These are phyloP conservation scores for Myripristis murdjan DNA, from an alignment of 2,797 vertebrate species.

Conservation along the genomic window DNA sequence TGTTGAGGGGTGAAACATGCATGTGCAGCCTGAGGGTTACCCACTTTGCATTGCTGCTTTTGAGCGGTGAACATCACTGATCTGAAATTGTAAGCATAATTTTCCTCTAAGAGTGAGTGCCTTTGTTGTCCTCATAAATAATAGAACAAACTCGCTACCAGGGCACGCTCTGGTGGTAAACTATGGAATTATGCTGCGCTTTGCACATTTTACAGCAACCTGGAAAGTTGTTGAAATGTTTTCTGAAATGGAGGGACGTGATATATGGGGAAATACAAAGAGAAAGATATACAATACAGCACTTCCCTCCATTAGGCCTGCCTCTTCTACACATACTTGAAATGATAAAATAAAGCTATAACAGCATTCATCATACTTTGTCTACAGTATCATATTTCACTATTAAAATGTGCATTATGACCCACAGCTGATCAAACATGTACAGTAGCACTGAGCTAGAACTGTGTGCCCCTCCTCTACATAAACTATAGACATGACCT, in stretches of 20 bases:
- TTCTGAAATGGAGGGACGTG: background rate
- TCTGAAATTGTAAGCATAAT: constrained; percentile 28
- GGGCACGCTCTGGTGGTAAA: constrained; percentile 22
- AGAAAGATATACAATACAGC: no score
- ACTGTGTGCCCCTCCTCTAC: no score
- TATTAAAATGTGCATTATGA: no score
- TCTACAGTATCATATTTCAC: no score
- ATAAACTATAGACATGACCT: background rate
- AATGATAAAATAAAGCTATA: no score
- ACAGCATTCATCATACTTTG: no score
- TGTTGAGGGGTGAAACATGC: constrained; percentile 21
- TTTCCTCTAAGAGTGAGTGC: constrained; percentile 32
- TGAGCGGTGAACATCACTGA: constrained; percentile 33
- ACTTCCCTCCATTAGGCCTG: no score
- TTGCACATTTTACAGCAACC: constrained; percentile 13
- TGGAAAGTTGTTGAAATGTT: constrained; percentile 10
- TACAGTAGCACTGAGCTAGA: background rate
- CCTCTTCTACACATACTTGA: no score
- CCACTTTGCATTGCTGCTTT: constrained; percentile 24
- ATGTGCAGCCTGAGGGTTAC: constrained; percentile 32
- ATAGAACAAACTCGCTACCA: constrained; percentile 44
- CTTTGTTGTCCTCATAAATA: constrained; percentile 65
- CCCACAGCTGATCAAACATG: no score
- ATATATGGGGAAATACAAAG: background rate
- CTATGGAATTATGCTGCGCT: background rate